Conservation (phyloP, 2,797 vertebrate genomes). For the Vultur gryphus region DNA sequence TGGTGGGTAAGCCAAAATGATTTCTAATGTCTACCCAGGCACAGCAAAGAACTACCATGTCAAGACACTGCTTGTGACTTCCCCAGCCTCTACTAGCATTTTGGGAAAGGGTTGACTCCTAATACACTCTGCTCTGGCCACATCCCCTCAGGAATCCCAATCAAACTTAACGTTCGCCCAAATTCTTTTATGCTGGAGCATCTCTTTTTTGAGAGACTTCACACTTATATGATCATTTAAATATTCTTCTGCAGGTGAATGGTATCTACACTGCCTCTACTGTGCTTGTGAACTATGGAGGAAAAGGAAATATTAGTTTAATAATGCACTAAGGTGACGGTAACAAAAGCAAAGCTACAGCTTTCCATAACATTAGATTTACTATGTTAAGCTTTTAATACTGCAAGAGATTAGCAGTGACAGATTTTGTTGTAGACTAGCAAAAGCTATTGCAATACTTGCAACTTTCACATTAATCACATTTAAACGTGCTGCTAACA, state of each 20-base stretch:
- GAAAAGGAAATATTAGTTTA: neutral
- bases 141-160: neutral
- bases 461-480: slow-evolving; percentile 60
- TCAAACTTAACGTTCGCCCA: neutral
- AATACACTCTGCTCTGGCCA: neutral
- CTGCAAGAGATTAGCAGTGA: slow-evolving; percentile 62
- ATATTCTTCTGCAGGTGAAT: neutral
- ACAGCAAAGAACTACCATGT: neutral
- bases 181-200: neutral
- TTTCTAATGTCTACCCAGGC: neutral
- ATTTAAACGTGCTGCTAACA: slow-evolving; percentile 55
- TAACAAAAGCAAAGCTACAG: slow-evolving; percentile 39
- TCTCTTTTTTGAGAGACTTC: neutral
- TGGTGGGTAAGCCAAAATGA: neutral
- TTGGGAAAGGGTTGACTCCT: neutral
- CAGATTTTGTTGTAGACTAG: slow-evolving; percentile 53
- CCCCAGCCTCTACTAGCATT: neutral
- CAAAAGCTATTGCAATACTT: slow-evolving; percentile 45
- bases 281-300: neutral
- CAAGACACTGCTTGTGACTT: neutral
- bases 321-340: slow-evolving; percentile 27
- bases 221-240: neutral
- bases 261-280: neutral
- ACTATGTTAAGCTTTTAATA: slow-evolving; percentile 65
- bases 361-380: slow-evolving; percentile 51